phyloP scores from a whole-genome alignment of 1,140 invertebrate species.

The Copidosoma floridanum region DNA sequence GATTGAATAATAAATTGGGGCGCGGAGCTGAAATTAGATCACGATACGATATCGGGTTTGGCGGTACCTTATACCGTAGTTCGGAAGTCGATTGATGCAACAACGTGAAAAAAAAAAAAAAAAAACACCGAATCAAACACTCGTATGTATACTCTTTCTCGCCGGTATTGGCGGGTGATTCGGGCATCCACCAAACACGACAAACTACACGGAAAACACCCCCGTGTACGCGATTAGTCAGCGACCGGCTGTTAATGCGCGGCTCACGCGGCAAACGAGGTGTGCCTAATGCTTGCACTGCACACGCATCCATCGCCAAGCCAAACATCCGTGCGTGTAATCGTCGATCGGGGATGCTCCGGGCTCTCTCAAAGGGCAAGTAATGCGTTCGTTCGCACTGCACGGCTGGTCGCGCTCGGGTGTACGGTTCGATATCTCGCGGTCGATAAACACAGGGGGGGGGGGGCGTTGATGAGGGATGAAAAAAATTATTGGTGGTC shows the following conservation, averaged over 20 bases:
- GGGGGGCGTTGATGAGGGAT: too few relatives aligned
- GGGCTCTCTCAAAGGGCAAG: conserved; percentile 17
- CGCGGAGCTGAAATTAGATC: neutral
- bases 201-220: too few relatives aligned
- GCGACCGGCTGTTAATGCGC: conserved; percentile 28
- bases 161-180: too few relatives aligned
- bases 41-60: neutral
- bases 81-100: too few relatives aligned
- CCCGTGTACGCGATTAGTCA: conserved; percentile 22
- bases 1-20: neutral
- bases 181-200: too few relatives aligned
- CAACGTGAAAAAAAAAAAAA: too few relatives aligned
- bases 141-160: too few relatives aligned
- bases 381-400: neutral
- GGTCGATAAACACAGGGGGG: too few relatives aligned
- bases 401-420: neutral
- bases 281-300: conserved; percentile 32
- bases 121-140: too few relatives aligned
- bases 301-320: conserved; percentile 28
- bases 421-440: neutral
- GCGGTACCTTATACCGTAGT: too few relatives aligned
- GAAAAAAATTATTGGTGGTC: too few relatives aligned
- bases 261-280: conserved; percentile 29
- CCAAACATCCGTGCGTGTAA: conserved; percentile 21
- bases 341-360: neutral